Evolutionary conservation across 2,888 invertebrate species (phyloP).

Genomic region (Sylvicola cinctus): DNA sequence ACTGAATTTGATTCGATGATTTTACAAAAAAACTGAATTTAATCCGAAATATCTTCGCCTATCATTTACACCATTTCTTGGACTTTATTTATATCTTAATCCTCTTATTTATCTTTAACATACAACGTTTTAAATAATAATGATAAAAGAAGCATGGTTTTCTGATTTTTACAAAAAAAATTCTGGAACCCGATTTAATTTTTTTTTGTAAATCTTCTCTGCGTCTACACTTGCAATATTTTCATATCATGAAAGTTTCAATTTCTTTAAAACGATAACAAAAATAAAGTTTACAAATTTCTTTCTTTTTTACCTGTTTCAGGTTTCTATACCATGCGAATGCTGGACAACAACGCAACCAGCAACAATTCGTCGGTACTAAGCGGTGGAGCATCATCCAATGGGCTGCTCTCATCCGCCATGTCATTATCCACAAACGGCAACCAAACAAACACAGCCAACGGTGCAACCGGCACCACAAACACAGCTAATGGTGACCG

Average conservation of each 20-base stretch:
- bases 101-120: not conserved
- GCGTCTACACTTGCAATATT: too few species aligned
- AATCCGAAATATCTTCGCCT: too few species aligned
- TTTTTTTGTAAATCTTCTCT: not conserved
- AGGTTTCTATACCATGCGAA: conserved; percentile 79
- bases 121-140: not conserved
- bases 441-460: conserved; percentile 12
- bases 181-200: not conserved
- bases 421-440: conserved; percentile 15
- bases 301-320: conserved; percentile 11
- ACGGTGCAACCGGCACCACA: conserved; percentile 27
- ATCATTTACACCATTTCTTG: too few species aligned
- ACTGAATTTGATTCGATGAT: too few species aligned
- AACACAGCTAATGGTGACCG: conserved; percentile 29
- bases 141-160: too few species aligned
- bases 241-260: too few species aligned
- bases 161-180: not conserved
- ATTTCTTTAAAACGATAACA: not conserved
- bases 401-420: too few species aligned
- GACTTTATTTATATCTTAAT: not conserved
- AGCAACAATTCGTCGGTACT: conserved; percentile 24
- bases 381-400: too few species aligned
- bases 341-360: conserved; percentile 38
- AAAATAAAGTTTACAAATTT: not conserved
- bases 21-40: too few species aligned